Conservation (phyloP, 1,140 invertebrate species). For the Antheraea mylitta region DNA sequence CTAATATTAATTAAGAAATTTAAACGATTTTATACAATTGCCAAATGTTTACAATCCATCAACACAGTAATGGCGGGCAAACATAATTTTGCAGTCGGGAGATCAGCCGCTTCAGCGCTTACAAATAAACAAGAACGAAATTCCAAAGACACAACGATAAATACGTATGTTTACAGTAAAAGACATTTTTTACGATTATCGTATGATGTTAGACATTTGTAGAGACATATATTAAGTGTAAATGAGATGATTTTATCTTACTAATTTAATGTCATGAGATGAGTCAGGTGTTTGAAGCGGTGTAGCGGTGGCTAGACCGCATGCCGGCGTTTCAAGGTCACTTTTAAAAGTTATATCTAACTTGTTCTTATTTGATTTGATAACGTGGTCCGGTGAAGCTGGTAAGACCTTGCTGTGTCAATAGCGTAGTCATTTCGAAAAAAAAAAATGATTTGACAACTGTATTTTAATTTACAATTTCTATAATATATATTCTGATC, state of each 20-base stretch:
- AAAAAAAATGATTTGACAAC: too few relatives aligned
- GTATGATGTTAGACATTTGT: background rate
- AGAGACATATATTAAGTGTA: constrained; percentile 1
- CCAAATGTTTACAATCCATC: constrained; percentile 5
- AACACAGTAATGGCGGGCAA: background rate
- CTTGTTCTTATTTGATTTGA: background rate
- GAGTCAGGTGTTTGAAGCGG: background rate
- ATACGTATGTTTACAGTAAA: background rate
- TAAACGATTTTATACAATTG: constrained; percentile 4
- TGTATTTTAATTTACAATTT: background rate
- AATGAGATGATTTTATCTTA: constrained; percentile 3
- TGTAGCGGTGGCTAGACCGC: background rate
- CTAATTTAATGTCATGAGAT: background rate
- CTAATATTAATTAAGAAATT: constrained; percentile 4
- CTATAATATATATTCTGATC: too few relatives aligned
- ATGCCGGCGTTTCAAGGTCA: background rate
- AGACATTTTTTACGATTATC: background rate
- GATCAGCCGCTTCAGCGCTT: background rate
- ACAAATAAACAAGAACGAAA: background rate
- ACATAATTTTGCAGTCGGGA: background rate
- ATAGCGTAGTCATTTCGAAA: too few relatives aligned
- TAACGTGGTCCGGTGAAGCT: too few relatives aligned
- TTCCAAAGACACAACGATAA: background rate
- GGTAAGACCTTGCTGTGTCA: too few relatives aligned
- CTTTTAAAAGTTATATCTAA: background rate